Percentiles rank a stretch among this genome's conserved stretches.
Evolutionary conservation across 2,888 invertebrate species (phyloP).

Genomic region (Parnassius orleans): DNA sequence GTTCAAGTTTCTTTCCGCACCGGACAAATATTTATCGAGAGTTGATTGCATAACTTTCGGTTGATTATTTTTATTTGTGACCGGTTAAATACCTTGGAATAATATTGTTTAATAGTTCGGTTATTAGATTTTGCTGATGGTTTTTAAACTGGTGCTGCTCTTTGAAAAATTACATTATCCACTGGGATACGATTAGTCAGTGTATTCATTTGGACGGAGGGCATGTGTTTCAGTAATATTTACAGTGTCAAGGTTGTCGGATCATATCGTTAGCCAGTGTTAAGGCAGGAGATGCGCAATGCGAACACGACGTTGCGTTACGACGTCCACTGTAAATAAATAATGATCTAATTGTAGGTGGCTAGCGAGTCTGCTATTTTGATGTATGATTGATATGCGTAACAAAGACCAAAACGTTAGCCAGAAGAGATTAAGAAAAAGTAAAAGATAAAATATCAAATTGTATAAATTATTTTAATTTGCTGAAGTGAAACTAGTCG

Average conservation of each 20-base stretch:
- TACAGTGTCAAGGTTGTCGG: slow-evolving; percentile 64
- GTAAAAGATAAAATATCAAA: slow-evolving; percentile 7
- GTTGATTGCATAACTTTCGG: slow-evolving; percentile 49
- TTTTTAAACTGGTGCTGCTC: slow-evolving; percentile 8
- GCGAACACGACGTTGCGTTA: slow-evolving; percentile 52
- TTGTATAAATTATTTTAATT: slow-evolving; percentile 25
- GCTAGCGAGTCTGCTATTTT: slow-evolving; percentile 63
- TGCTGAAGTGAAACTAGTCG: slow-evolving; percentile 38
- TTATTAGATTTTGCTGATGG: no score
- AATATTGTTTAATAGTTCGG: no score
- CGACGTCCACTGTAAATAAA: slow-evolving; percentile 72
- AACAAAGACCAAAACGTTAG: slow-evolving; percentile 6
- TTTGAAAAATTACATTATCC: slow-evolving; percentile 1
- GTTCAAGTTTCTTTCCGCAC: slow-evolving; percentile 43
- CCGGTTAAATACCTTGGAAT: background rate
- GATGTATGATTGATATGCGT: slow-evolving; percentile 51
- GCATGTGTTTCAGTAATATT: slow-evolving; percentile 35
- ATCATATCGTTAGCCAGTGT: slow-evolving; percentile 46
- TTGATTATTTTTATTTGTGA: slow-evolving; percentile 35
- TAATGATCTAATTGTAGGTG: slow-evolving; percentile 76
- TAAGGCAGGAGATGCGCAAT: slow-evolving; percentile 49
- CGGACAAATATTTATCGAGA: slow-evolving; percentile 43
- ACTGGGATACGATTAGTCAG: slow-evolving; percentile 14
- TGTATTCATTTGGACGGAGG: slow-evolving; percentile 26
- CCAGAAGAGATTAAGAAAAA: slow-evolving; percentile 3